phyloP scores from a whole-genome alignment of 2,113 vertebrate species.

The Haliaeetus leucogaster region DNA sequence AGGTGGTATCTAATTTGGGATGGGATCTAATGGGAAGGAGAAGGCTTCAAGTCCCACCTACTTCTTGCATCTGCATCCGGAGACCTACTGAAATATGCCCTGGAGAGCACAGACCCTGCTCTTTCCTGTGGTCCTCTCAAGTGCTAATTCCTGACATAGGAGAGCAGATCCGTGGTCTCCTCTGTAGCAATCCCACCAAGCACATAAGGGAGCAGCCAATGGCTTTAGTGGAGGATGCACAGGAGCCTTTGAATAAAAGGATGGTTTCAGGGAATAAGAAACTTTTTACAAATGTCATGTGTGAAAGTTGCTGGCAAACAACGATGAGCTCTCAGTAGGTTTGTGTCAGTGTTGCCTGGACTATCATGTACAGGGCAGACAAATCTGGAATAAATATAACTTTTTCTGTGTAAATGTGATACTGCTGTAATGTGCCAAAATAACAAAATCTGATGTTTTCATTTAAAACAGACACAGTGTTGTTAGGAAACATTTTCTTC shows the following conservation, averaged over 20 bases:
- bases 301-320: background rate
- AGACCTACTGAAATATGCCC: background rate
- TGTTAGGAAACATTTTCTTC: background rate
- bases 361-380: background rate
- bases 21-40: background rate
- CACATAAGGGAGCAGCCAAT: background rate
- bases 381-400: constrained; percentile 25
- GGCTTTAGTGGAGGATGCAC: background rate
- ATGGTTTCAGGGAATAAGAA: background rate
- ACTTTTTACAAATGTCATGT: background rate
- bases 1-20: background rate
- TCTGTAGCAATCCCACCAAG: background rate
- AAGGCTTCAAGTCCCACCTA: background rate
- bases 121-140: background rate
- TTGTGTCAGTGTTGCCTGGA: constrained; percentile 2
- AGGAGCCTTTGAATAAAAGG: background rate
- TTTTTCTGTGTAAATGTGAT: background rate
- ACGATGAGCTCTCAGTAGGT: background rate
- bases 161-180: background rate
- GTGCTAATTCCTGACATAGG: background rate
- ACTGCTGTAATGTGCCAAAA: background rate
- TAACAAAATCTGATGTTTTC: constrained; percentile 19
- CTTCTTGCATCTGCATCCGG: background rate
- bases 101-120: background rate
- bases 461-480: background rate